phyloP scores from a whole-genome alignment of 2,797 vertebrate genomes.

The Gastrophryne carolinensis region DNA sequence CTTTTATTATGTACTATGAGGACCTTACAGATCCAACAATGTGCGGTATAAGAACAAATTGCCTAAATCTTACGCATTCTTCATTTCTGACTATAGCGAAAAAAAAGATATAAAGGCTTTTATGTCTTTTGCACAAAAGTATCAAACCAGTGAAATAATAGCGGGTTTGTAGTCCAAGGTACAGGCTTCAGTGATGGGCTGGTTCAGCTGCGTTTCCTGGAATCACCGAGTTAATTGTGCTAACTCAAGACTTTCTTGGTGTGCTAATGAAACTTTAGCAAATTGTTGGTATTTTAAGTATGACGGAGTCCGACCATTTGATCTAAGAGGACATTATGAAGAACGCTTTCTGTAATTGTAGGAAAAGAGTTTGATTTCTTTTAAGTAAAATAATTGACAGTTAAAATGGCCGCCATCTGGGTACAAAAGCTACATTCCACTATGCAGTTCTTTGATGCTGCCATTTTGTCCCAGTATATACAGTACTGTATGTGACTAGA shows the following conservation, averaged over 20 bases:
- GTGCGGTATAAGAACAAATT: background rate
- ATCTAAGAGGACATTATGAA: too few species aligned
- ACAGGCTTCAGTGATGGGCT: background rate
- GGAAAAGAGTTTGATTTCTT: too few species aligned
- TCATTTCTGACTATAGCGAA: background rate
- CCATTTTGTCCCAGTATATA: too few species aligned
- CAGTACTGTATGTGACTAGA: too few species aligned
- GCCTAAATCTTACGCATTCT: background rate
- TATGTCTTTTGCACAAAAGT: background rate
- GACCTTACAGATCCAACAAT: background rate
- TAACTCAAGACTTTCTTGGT: background rate
- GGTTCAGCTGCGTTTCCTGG: slow-evolving; percentile 1
- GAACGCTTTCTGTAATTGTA: too few species aligned
- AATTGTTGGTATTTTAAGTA: background rate
- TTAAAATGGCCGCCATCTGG: too few species aligned
- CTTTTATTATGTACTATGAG: slow-evolving; percentile 24
- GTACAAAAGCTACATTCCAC: too few species aligned
- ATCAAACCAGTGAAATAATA: background rate
- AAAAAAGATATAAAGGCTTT: background rate
- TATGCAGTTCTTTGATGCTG: too few species aligned
- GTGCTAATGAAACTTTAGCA: background rate
- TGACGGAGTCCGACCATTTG: too few species aligned
- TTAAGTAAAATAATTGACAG: too few species aligned
- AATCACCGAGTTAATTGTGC: background rate
- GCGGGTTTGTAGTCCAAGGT: background rate